Evolutionary conservation across 2,797 vertebrate species (phyloP).

Genomic region (Takifugu ocellatus): DNA sequence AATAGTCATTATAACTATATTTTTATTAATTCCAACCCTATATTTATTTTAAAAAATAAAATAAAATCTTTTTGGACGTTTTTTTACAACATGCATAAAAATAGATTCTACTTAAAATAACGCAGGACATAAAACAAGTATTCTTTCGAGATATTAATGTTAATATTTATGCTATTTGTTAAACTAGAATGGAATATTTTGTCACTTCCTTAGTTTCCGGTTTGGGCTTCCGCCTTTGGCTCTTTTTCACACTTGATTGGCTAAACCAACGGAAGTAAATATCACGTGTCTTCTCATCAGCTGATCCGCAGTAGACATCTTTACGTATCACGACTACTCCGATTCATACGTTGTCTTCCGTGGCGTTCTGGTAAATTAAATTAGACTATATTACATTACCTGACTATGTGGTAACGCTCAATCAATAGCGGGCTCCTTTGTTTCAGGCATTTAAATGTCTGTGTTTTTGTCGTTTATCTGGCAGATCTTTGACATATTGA

Average conservation of each 20-base stretch:
- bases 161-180: too few relatives aligned
- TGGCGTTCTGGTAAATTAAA: slow-evolving; percentile 44
- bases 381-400: too few relatives aligned
- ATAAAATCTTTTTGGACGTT: too few relatives aligned
- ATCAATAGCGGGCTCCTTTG: too few relatives aligned
- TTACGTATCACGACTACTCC: slow-evolving; percentile 65
- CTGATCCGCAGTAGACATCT: slow-evolving; percentile 72
- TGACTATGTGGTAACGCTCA: too few relatives aligned
- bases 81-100: too few relatives aligned
- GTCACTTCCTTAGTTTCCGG: not conserved
- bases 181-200: not conserved
- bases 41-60: too few relatives aligned
- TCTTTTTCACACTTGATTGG: slow-evolving; percentile 38
- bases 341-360: slow-evolving; percentile 44
- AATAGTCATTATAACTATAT: too few relatives aligned
- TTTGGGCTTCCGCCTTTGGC: not conserved
- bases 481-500: slow-evolving; percentile 45
- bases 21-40: too few relatives aligned
- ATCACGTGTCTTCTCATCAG: slow-evolving; percentile 76
- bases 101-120: too few relatives aligned
- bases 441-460: slow-evolving; percentile 2
- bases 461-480: not conserved
- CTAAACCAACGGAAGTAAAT: slow-evolving; percentile 57
- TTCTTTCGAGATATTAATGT: too few relatives aligned
- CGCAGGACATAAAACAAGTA: too few relatives aligned